A percentile compares a stretch with the other conserved stretches of the same genome.
Conservation (phyloP, 2,888 invertebrate genomes). For the Halictus quadricinctus region DNA sequence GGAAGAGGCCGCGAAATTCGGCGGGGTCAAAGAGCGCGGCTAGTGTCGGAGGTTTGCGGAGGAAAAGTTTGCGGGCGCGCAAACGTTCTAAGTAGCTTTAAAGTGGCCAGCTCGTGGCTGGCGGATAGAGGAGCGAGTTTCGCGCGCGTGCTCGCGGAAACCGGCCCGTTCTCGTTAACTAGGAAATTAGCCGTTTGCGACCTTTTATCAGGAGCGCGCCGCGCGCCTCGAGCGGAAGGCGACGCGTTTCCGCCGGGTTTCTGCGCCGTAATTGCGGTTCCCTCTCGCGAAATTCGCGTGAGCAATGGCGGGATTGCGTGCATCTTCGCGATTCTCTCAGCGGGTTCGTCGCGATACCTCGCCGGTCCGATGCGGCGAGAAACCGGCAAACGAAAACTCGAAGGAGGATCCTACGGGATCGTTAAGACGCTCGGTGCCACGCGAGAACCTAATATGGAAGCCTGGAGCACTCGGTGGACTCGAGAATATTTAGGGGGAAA, state of each 20-base stretch:
- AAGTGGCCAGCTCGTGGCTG: constrained; percentile 35
- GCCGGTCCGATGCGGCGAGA: not conserved
- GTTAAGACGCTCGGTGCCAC: constrained; percentile 14
- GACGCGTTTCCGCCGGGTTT: constrained; percentile 1
- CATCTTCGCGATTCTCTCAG: constrained; percentile 6
- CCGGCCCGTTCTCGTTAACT: constrained; percentile 58
- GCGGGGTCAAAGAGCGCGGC: constrained; percentile 31
- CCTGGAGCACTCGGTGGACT: not conserved
- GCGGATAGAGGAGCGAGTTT: constrained; percentile 12
- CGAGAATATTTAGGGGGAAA: not conserved
- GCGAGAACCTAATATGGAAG: constrained; percentile 10
- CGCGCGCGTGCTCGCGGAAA: constrained; percentile 7
- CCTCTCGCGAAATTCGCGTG: constrained; percentile 46
- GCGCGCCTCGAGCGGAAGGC: constrained; percentile 14
- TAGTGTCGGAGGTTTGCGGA: constrained; percentile 25
- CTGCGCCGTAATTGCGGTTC: constrained; percentile 39
- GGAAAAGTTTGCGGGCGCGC: constrained; percentile 54
- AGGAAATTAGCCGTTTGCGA: constrained; percentile 65
- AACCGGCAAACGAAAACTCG: not conserved
- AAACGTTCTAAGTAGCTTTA: constrained; percentile 57
- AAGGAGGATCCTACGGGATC: constrained; percentile 19
- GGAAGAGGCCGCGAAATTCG: not conserved
- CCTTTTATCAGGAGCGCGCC: constrained; percentile 45
- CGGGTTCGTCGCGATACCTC: not conserved
- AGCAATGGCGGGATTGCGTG: constrained; percentile 61